phyloP scores from a whole-genome alignment of 2,113 vertebrate genomes.

The Larimichthys polyactis region DNA sequence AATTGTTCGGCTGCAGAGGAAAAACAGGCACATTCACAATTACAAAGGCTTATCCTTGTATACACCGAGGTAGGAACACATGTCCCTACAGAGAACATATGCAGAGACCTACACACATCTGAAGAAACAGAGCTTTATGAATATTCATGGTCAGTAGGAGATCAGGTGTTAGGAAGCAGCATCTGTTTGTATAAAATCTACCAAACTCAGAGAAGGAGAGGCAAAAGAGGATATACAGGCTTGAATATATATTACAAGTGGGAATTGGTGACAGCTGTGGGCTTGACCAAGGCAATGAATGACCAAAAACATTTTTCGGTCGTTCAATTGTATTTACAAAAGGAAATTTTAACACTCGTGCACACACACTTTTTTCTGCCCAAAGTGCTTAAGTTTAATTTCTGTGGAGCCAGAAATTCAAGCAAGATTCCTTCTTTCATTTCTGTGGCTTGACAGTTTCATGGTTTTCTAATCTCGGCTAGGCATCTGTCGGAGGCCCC shows the following conservation, averaged over 20 bases:
- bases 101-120: not conserved
- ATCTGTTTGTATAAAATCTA: not conserved
- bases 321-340: conserved; percentile 17
- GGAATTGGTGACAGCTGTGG: not conserved
- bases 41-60: not conserved
- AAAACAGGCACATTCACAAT: conserved; percentile 1
- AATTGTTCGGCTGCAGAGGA: not conserved
- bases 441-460: conserved; percentile 6
- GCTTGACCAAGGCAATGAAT: not conserved
- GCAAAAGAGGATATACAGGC: not conserved
- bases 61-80: not conserved
- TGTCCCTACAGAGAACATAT: not conserved
- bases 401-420: not conserved
- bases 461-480: not conserved
- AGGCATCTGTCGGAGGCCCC: conserved; percentile 17
- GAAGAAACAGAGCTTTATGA: conserved; percentile 4
- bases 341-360: not conserved
- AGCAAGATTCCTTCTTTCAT: not conserved
- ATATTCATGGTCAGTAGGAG: not conserved
- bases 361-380: not conserved
- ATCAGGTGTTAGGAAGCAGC: conserved; percentile 8
- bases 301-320: not conserved
- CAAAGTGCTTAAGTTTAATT: not conserved
- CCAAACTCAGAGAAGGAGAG: not conserved
- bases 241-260: not conserved